phyloP scores from a whole-genome alignment of 2,113 vertebrate species.

The Spea bombifrons region DNA sequence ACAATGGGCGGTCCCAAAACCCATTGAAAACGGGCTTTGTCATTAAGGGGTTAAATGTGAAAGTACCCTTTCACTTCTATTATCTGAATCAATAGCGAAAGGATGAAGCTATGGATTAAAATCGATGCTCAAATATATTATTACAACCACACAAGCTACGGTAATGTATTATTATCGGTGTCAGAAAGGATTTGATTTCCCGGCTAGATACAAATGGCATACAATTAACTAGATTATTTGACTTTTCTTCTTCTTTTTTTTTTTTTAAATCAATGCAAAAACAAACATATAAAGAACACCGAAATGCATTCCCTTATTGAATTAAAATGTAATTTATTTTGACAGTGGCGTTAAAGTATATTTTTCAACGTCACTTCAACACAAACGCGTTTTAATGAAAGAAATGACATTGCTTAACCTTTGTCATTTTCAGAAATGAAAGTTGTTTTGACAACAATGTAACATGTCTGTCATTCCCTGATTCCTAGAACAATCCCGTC shows the following conservation, averaged over 20 bases:
- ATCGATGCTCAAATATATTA: neutral
- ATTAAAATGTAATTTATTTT: conserved; percentile 11
- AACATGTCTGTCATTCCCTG: too few relatives aligned
- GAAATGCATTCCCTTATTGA: neutral
- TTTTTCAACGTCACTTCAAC: too few relatives aligned
- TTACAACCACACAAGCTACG: neutral
- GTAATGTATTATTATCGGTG: conserved; percentile 23
- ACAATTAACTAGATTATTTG: conserved; percentile 8
- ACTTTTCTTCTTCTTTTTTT: neutral
- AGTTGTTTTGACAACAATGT: too few relatives aligned
- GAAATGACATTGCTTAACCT: too few relatives aligned
- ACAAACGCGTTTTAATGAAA: too few relatives aligned
- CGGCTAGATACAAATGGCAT: conserved; percentile 15
- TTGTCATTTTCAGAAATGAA: too few relatives aligned
- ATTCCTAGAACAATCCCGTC: too few relatives aligned
- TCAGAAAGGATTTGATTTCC: conserved; percentile 29
- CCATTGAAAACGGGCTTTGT: too few relatives aligned
- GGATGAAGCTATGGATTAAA: neutral
- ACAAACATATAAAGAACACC: neutral
- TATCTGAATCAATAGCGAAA: neutral
- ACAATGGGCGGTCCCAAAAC: too few relatives aligned
- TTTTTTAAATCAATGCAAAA: conserved; percentile 17
- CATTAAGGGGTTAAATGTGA: too few relatives aligned
- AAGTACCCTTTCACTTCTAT: too few relatives aligned
- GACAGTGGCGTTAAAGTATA: neutral